Conservation (phyloP, 64 coral and sea anemone species). For the Montipora capricornis region DNA sequence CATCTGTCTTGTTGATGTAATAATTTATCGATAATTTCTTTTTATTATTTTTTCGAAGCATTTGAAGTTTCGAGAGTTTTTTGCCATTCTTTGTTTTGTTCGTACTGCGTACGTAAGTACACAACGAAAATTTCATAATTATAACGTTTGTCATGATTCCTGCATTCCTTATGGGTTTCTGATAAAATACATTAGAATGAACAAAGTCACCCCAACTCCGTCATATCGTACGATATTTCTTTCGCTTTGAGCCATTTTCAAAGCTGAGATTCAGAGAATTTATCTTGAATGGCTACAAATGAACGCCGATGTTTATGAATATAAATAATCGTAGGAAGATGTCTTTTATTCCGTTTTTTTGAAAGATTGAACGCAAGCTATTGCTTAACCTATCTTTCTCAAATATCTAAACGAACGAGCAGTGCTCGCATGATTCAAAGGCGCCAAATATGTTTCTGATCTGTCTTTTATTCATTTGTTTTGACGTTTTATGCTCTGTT, state of each 20-base stretch:
- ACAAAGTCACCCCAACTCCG: too few species aligned
- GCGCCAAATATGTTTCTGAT: neutral
- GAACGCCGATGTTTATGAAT: neutral
- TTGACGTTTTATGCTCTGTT: slow-evolving; percentile 6
- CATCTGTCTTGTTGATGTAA: neutral
- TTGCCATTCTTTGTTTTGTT: neutral
- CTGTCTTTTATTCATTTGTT: neutral
- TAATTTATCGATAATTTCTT: too few species aligned
- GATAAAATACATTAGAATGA: too few species aligned
- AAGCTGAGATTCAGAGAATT: neutral
- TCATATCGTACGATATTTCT: too few species aligned
- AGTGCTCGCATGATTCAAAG: neutral
- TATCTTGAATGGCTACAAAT: neutral
- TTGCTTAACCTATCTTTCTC: neutral
- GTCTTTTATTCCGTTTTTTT: neutral
- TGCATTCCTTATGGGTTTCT: too few species aligned
- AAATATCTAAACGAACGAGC: neutral
- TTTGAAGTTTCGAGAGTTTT: neutral
- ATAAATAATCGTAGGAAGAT: neutral
- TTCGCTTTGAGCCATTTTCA: too few species aligned
- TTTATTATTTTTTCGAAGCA: neutral
- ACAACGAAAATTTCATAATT: too few species aligned
- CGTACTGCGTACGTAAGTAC: neutral
- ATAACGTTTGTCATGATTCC: too few species aligned
- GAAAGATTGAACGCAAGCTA: neutral